These are phyloP conservation scores for Falco punctatus DNA, from an alignment of 2,113 vertebrate species.

Conservation along the genomic window DNA sequence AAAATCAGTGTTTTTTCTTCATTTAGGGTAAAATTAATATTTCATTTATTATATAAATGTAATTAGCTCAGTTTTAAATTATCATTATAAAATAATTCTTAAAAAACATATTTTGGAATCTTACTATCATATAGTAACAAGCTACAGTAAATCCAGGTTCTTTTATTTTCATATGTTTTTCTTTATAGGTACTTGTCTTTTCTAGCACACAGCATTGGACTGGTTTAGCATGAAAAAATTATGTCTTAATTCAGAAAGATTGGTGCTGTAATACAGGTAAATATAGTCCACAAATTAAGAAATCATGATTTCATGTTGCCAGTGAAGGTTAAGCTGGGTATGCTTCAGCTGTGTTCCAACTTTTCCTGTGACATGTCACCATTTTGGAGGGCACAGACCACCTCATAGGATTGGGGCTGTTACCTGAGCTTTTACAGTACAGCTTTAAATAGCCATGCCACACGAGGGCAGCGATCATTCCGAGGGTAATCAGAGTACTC, in stretches of 20 bases:
- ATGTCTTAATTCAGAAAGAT: background rate
- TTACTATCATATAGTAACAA: background rate
- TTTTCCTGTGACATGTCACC: background rate
- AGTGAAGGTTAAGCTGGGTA: background rate
- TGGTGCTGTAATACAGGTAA: background rate
- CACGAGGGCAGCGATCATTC: background rate
- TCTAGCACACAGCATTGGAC: background rate
- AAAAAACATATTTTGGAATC: background rate
- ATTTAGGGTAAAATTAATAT: background rate
- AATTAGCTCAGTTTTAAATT: background rate
- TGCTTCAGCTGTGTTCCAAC: background rate
- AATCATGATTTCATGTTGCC: background rate
- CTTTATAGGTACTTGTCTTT: background rate
- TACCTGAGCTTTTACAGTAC: background rate
- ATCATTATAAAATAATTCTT: background rate
- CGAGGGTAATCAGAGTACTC: background rate
- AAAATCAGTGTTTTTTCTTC: background rate
- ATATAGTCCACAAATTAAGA: background rate
- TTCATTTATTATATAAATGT: background rate
- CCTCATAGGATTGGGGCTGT: background rate
- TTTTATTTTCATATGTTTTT: background rate
- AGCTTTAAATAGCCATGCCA: background rate
- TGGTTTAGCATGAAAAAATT: background rate
- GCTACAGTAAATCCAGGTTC: background rate
- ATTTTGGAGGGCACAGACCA: background rate